Percentiles rank a stretch among this genome's conserved stretches.
These are phyloP conservation scores for Gymnoscopelus braueri DNA, from an alignment of 2,797 vertebrate genomes.

Conservation along the genomic window DNA sequence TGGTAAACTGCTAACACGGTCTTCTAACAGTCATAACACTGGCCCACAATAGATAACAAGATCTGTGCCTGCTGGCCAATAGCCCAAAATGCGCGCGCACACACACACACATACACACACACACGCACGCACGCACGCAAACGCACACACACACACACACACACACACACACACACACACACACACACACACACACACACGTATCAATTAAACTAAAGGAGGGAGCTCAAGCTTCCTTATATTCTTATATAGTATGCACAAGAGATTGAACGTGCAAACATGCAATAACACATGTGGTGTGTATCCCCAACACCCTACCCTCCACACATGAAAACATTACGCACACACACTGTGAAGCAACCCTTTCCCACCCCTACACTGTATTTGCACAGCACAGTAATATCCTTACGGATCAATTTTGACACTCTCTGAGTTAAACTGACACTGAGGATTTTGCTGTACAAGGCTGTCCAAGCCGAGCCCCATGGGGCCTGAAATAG, in stretches of 20 bases:
- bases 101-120: neutral
- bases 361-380: neutral
- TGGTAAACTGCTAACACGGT: conserved; percentile 6
- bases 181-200: neutral
- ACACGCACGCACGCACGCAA: too few species aligned
- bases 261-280: too few species aligned
- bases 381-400: neutral
- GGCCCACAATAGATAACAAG: conserved; percentile 8
- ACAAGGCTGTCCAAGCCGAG: neutral
- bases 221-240: neutral
- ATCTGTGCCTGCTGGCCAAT: neutral
- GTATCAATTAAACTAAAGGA: neutral
- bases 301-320: too few species aligned
- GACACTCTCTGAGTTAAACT: too few species aligned
- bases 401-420: too few species aligned
- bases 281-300: too few species aligned
- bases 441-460: too few species aligned
- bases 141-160: neutral
- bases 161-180: conserved; percentile 13
- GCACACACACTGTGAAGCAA: conserved; percentile 4
- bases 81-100: too few species aligned
- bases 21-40: conserved; percentile 3
- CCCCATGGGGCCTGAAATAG: conserved; percentile 22
- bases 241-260: too few species aligned
- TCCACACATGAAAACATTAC: neutral